Evolutionary conservation across 2,113 vertebrate species (phyloP).

Genomic region (Ramphastos sulfuratus): DNA sequence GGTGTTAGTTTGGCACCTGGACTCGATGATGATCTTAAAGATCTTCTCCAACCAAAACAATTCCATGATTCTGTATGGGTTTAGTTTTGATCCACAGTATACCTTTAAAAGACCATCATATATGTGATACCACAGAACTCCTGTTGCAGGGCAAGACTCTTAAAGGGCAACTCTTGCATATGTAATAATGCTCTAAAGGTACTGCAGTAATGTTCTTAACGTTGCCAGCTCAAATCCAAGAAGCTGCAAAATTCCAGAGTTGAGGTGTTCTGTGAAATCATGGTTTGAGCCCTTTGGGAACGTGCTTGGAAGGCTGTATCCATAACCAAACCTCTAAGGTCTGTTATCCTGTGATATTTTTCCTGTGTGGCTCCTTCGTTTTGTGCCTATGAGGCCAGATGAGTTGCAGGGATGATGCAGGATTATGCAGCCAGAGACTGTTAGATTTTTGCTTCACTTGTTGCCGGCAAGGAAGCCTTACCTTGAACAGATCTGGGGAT

Average conservation of each 20-base stretch:
- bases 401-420: not conserved
- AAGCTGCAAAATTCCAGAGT: not conserved
- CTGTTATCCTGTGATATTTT: not conserved
- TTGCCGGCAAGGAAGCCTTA: not conserved
- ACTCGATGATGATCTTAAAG: too few relatives aligned
- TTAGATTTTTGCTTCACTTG: not conserved
- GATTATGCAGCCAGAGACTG: not conserved
- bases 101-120: fast-evolving
- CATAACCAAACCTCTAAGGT: not conserved
- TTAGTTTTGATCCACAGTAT: not conserved
- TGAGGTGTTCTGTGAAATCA: not conserved
- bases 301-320: not conserved
- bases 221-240: not conserved
- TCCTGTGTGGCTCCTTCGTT: not conserved
- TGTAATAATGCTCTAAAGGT: not conserved
- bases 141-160: not conserved
- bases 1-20: too few relatives aligned
- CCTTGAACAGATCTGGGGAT: slow-evolving; percentile 1
- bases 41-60: too few relatives aligned
- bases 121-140: not conserved
- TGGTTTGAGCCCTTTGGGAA: not conserved
- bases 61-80: not conserved
- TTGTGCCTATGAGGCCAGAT: not conserved
- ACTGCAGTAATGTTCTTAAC: not conserved
- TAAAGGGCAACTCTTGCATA: not conserved